Evolutionary conservation across 1,140 invertebrate species (phyloP), one percentile per base, ranked within the genome.

Genomic region (Phymorhynchus buccinoides): DNA sequence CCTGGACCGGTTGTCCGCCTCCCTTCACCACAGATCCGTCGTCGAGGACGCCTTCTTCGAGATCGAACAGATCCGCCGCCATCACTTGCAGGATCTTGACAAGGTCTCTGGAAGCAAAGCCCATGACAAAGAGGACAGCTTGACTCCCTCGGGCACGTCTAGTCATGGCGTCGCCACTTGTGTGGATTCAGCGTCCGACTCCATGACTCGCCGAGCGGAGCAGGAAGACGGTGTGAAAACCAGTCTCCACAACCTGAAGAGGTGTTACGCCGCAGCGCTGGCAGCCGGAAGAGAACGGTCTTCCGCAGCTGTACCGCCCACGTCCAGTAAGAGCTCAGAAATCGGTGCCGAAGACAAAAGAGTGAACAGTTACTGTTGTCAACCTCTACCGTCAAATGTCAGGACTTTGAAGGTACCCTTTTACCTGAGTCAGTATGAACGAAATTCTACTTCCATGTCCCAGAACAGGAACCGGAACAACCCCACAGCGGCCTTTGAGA

Each of bases 41-140:
- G 75, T 87, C 32, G 86, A 87, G 80, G 80, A 85, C 48, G 86
- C 86, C 35, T 87, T 82, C 77, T 85, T 87, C 27, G 86, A 87
- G 80, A 79, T 87, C 14, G 86, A 87, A 42, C 68, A 83, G n/a
- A 81, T 87, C 44, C 83, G 86, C 37, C 42, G 71, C 66, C 77
- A 79, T 62, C 62, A 87, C 44, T 30, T 85, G 66, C 1, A 32
- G 16, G 44, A 84, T 30, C 66, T 3, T 30, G 44, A 42, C 83
- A 73, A 30, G 30, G 7, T 35, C 37, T 37, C 82, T 9, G 37
- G 73, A 75, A 39, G 27, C 18, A 37, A 12, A 27, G 32, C 27
- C 27, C 14, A 41, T 41, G 37, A 6, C 73, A 39, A 41, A 41
- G 14, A 35, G 0, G 37, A 75, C 37, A 41, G 73, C 41, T 35